These are phyloP conservation scores for Aegotheles bennettii DNA, from an alignment of 2,113 vertebrate genomes.

Conservation along the genomic window DNA sequence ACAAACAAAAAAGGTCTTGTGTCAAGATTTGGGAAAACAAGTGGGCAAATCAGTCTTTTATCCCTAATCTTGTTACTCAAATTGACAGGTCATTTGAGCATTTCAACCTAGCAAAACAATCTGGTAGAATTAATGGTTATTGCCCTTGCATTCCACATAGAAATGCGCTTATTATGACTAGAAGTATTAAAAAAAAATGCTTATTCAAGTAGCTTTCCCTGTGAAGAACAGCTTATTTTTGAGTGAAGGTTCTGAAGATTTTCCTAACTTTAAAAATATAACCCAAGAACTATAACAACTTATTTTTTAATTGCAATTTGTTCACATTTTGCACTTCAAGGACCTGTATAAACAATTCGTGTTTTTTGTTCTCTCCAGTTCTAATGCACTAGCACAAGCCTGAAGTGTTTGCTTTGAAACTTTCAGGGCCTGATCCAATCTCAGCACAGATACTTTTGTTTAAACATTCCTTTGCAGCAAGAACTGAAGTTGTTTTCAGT, in stretches of 20 bases:
- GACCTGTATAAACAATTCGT: not conserved
- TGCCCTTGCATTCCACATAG: not conserved
- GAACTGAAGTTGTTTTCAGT: not conserved
- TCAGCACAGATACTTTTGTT: not conserved
- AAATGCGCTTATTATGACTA: not conserved
- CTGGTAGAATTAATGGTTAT: not conserved
- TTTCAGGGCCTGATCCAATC: not conserved
- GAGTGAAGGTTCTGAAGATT: not conserved
- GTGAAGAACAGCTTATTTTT: not conserved
- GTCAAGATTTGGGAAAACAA: not conserved
- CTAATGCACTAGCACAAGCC: not conserved
- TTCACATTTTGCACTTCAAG: not conserved
- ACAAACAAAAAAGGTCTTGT: not conserved
- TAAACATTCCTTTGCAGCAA: slow-evolving; percentile 43
- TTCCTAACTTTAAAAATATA: not conserved
- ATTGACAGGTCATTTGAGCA: not conserved
- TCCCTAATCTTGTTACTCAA: not conserved
- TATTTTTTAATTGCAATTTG: not conserved
- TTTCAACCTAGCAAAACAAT: not conserved
- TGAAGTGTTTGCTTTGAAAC: not conserved
- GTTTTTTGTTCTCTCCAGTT: not conserved
- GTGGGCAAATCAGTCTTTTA: not conserved
- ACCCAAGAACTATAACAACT: not conserved
- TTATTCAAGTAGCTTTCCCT: not conserved
- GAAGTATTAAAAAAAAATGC: not conserved